phyloP scores from a whole-genome alignment of 2,113 vertebrate species.

The Megaceryle maxima region DNA sequence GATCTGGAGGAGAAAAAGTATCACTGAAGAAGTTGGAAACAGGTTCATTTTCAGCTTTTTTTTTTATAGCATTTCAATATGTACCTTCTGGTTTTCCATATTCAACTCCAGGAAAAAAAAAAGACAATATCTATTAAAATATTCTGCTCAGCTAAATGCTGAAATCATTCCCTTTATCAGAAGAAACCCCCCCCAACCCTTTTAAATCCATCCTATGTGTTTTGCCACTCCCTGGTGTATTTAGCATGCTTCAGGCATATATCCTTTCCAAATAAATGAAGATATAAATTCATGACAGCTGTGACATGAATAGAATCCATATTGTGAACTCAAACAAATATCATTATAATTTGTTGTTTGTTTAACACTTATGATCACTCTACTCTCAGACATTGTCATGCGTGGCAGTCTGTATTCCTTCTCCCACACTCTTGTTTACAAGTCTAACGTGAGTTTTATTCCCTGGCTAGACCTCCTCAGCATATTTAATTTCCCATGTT shows the following conservation, averaged over 20 bases:
- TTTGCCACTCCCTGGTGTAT: background rate
- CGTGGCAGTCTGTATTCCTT: background rate
- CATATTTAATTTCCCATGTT: background rate
- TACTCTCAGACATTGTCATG: background rate
- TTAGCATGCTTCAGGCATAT: background rate
- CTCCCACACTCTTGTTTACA: conserved; percentile 25
- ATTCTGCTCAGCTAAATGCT: background rate
- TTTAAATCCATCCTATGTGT: background rate
- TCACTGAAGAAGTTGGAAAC: background rate
- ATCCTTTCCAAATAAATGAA: background rate
- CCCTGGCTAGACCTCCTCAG: background rate
- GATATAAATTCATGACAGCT: conserved; percentile 3
- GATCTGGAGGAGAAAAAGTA: background rate
- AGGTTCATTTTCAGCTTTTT: background rate
- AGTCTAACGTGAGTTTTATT: background rate
- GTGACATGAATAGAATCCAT: background rate
- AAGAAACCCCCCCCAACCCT: background rate
- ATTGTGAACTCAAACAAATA: background rate
- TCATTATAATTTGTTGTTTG: background rate
- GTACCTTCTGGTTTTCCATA: background rate
- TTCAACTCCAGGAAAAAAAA: background rate
- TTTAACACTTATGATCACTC: conserved; percentile 1
- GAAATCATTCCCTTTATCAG: background rate
- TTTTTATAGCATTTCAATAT: background rate
- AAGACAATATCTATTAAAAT: background rate